A percentile compares a stretch with the other conserved stretches of the same genome.
These are phyloP conservation scores for Mohoua ochrocephala DNA, from an alignment of 2,113 vertebrate species.

Conservation along the genomic window DNA sequence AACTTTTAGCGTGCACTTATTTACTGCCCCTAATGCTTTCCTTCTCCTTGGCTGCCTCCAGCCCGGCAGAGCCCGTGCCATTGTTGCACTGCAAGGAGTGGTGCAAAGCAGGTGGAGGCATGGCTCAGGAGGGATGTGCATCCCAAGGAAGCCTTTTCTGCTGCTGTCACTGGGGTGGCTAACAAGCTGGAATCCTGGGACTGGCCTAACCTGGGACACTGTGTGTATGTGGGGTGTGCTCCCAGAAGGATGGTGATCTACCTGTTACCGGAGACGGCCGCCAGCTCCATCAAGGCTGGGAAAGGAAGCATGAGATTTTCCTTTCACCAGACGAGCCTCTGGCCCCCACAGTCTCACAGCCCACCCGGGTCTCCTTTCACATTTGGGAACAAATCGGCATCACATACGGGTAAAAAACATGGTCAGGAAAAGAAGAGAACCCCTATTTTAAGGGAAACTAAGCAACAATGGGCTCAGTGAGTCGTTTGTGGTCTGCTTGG, in stretches of 20 bases:
- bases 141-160: neutral
- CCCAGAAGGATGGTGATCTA: neutral
- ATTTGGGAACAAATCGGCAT: neutral
- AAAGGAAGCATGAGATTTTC: neutral
- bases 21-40: neutral
- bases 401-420: neutral
- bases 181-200: neutral
- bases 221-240: neutral
- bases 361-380: neutral
- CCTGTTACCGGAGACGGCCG: fast-evolving
- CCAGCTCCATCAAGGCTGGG: neutral
- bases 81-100: fast-evolving
- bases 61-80: fast-evolving
- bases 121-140: neutral
- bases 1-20: neutral
- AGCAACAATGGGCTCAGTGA: slow-evolving; percentile 2
- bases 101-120: neutral
- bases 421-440: neutral
- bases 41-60: neutral
- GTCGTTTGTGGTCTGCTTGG: neutral
- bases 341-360: neutral
- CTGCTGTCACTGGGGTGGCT: neutral
- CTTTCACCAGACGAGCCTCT: neutral
- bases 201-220: neutral
- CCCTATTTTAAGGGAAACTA: neutral